A percentile compares a stretch with the other conserved stretches of the same genome.
Evolutionary conservation across 2,113 vertebrate species (phyloP).

Genomic region (Antechinus stuartii): DNA sequence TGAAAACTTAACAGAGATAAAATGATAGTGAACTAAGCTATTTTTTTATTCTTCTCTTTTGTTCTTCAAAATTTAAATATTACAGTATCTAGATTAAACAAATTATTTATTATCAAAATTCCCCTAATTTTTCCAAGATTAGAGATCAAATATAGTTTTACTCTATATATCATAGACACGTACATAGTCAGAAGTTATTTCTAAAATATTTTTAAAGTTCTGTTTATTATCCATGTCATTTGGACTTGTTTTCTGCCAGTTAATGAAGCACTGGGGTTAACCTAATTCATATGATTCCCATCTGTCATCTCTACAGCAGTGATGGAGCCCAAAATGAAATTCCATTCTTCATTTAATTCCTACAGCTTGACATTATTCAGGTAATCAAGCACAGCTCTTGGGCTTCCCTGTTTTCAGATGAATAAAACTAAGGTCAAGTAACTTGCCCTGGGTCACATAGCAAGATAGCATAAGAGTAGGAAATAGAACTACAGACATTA

Average conservation of each 20-base stretch:
- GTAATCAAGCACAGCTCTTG: constrained; percentile 72
- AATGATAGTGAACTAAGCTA: background rate
- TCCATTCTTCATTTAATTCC: constrained; percentile 69
- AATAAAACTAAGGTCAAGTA: constrained; percentile 72
- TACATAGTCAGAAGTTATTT: constrained; percentile 25
- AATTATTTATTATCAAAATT: background rate
- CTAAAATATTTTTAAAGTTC: constrained; percentile 41
- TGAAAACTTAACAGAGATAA: constrained; percentile 3
- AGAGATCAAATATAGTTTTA: constrained; percentile 48
- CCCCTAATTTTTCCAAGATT: constrained; percentile 20
- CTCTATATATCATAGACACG: background rate
- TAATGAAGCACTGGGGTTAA: constrained; percentile 52
- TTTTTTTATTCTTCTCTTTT: background rate
- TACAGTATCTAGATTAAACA: background rate
- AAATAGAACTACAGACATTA: background rate
- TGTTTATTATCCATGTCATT: constrained; percentile 22
- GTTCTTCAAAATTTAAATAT: background rate
- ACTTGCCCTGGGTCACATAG: constrained; percentile 73
- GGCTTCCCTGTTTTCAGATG: constrained; percentile 64
- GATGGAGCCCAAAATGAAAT: constrained; percentile 65
- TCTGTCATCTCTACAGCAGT: constrained; percentile 61
- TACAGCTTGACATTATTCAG: constrained; percentile 66
- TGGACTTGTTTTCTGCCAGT: constrained; percentile 5
- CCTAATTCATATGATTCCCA: constrained; percentile 55
- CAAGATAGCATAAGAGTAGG: constrained; percentile 53